phyloP scores from a whole-genome alignment of 2,888 invertebrate genomes.

The Cerastis rubricosa region DNA sequence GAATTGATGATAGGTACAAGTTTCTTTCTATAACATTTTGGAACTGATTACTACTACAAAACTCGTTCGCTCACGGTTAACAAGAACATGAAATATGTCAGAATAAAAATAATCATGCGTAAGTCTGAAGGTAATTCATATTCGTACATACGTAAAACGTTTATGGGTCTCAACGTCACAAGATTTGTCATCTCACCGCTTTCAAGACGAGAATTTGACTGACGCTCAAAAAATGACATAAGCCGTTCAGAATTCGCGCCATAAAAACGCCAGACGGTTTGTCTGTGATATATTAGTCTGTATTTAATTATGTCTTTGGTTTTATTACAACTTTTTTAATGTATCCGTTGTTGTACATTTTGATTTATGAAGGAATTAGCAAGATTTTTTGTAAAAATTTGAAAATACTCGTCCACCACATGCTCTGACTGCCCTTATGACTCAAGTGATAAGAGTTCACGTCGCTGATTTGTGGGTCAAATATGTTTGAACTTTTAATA shows the following conservation, averaged over 20 bases:
- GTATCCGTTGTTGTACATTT: conserved; percentile 20
- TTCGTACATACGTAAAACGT: neutral
- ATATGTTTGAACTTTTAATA: neutral
- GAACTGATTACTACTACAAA: too few species aligned
- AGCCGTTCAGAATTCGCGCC: conserved; percentile 38
- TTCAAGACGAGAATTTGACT: conserved; percentile 17
- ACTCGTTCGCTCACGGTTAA: neutral
- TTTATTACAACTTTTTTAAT: conserved; percentile 14
- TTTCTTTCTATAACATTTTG: too few species aligned
- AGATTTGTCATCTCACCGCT: conserved; percentile 11
- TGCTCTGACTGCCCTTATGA: neutral
- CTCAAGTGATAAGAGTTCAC: neutral
- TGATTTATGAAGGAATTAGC: neutral
- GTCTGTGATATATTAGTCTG: conserved; percentile 30
- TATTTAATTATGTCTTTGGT: conserved; percentile 28
- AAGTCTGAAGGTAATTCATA: neutral
- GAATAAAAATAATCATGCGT: neutral
- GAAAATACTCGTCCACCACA: neutral
- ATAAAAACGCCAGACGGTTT: conserved; percentile 39
- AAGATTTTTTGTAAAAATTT: neutral
- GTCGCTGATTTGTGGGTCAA: neutral
- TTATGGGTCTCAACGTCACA: conserved; percentile 4
- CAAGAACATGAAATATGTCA: neutral
- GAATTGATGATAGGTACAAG: neutral
- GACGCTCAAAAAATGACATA: conserved; percentile 42